A percentile compares a stretch with the other conserved stretches of the same genome.
Conservation (phyloP, 2,113 vertebrate genomes). For the Pongo pygmaeus region DNA sequence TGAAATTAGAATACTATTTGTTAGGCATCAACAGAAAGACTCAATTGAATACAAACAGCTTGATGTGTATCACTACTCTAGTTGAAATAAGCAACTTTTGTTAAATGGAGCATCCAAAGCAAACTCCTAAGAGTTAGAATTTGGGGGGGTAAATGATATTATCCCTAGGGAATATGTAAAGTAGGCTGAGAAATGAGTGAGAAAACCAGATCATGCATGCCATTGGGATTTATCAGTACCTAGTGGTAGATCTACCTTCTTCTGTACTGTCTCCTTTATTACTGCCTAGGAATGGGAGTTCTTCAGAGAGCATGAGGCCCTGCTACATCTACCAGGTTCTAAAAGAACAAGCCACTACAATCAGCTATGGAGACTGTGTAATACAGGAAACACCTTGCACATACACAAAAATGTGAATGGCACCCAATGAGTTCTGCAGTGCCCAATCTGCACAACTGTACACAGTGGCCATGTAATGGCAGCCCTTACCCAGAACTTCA, state of each 20-base stretch:
- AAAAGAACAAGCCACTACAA: background rate
- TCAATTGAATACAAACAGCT: background rate
- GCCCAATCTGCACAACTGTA: background rate
- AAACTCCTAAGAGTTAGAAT: background rate
- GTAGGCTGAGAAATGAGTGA: background rate
- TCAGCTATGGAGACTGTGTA: background rate
- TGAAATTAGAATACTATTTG: background rate
- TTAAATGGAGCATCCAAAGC: background rate
- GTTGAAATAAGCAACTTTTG: background rate
- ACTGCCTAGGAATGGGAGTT: background rate
- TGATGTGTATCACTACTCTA: background rate
- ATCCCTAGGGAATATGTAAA: background rate
- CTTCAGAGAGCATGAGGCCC: background rate
- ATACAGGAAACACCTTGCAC: background rate
- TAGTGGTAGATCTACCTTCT: background rate
- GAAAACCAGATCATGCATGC: background rate
- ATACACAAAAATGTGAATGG: background rate
- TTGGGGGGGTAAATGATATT: background rate
- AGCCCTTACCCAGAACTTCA: background rate
- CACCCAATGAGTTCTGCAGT: background rate
- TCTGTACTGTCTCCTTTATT: background rate
- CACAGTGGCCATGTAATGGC: too few species aligned
- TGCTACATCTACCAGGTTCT: background rate
- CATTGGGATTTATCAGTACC: background rate
- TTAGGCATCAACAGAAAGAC: background rate